phyloP scores from a whole-genome alignment of 2,113 vertebrate genomes.

The Accipiter cooperii region DNA sequence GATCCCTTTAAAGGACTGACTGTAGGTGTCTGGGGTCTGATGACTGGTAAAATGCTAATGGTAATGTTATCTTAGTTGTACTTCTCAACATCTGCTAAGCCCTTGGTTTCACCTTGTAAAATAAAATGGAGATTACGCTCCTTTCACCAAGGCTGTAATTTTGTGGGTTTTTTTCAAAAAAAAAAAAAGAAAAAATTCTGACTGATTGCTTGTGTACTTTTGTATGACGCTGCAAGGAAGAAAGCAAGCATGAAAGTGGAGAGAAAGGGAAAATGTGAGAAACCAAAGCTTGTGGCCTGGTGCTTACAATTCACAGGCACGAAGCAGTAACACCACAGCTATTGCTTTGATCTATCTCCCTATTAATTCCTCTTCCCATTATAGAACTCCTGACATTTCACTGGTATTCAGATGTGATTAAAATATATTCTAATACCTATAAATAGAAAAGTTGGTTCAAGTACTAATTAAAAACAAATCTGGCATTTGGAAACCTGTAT shows the following conservation, averaged over 20 bases:
- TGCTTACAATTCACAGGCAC: not conserved
- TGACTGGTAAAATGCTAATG: not conserved
- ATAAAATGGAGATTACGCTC: not conserved
- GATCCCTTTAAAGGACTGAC: not conserved
- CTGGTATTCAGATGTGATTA: constrained; percentile 52
- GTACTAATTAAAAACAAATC: constrained; percentile 69
- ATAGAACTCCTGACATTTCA: constrained; percentile 64
- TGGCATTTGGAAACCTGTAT: constrained; percentile 54
- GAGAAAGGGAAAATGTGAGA: not conserved
- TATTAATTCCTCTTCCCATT: constrained; percentile 40
- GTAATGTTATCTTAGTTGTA: not conserved
- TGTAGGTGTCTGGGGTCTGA: not conserved
- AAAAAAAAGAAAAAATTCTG: not conserved
- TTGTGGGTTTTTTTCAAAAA: not conserved
- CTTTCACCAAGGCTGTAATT: not conserved
- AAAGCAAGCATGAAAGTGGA: not conserved
- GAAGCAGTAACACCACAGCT: constrained; percentile 12
- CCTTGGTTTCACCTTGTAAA: constrained; percentile 23
- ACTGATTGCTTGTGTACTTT: not conserved
- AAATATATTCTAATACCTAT: constrained; percentile 69
- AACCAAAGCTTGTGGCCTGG: not conserved
- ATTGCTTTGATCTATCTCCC: constrained; percentile 46
- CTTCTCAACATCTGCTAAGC: not conserved
- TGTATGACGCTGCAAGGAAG: not conserved
- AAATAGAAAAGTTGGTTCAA: constrained; percentile 69